Base-by-base conservation (phyloP, 2,888 invertebrate species). In the Rhyacophila evoluta region DNA sequence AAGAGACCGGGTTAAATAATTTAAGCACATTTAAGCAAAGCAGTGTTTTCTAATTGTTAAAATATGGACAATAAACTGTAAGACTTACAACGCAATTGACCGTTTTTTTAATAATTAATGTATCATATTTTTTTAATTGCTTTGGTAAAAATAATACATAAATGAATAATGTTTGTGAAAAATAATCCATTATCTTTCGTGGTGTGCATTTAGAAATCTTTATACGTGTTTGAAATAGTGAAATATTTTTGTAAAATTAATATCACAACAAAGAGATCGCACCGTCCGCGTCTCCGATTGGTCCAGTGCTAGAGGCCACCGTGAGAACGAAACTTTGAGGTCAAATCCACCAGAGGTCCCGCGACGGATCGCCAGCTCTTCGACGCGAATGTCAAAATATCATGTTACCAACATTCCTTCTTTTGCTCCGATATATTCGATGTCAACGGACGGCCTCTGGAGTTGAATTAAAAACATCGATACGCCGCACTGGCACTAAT, bases 301-400 rank as follows among this genome's bases (percentile, higher is more conserved):
- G 25, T 55, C 55, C 5, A 55, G 10, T 55, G 6, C 55, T 19
- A 55, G 1, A 10, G 19, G 55, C 55, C 55, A 55, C 55, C 55
- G 55, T 55, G 55, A 19, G 55, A 55, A 55, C 55, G 55, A 19
- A 55, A 19, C 55, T 55, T 55, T 55, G 55, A 55, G 55, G 55
- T 55, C 55, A 55, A 55, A 55, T 55, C 25, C 19, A 8, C 55
- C 25, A 55, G 55, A 55, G 55, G 55, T 55, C 55, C 19, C 55
- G 19, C 55, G 55, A 55, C 55, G 55, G 10, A 55, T 55, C 55
- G 55, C 55, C 55, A 25, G 55, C 15, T 55, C 55, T 55, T 55
- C 55, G 19, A 19, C 55, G 55, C 55, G 55, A 55, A 55, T 55
- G 55, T 55, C 55, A 55, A 55, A 55, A 55, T 55, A 55, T 55